Percentiles rank a stretch among this genome's conserved stretches.
Conservation (phyloP, 2,797 vertebrate genomes). For the Sebastes itinus region DNA sequence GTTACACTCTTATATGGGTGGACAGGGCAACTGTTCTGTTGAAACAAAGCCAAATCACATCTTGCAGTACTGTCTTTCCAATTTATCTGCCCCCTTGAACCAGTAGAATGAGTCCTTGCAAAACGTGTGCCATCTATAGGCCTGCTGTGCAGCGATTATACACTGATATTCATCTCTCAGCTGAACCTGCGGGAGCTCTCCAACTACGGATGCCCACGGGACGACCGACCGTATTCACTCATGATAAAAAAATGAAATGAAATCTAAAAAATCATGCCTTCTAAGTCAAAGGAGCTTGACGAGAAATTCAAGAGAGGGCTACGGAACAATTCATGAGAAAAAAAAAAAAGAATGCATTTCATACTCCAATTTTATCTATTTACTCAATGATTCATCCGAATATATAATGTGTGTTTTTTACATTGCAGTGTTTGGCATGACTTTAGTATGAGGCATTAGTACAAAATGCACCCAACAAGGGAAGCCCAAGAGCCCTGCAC, state of each 20-base stretch:
- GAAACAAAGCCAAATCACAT: slow-evolving; percentile 79
- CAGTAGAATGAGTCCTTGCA: slow-evolving; percentile 48
- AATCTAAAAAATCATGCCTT: slow-evolving; percentile 55
- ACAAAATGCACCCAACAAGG: slow-evolving; percentile 61
- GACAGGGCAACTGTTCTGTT: slow-evolving; percentile 50
- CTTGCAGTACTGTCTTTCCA: slow-evolving; percentile 69
- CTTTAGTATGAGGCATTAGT: slow-evolving; percentile 66
- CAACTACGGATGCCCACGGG: slow-evolving; percentile 18
- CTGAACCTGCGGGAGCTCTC: slow-evolving; percentile 37
- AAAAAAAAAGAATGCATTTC: slow-evolving; percentile 73
- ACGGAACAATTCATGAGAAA: slow-evolving; percentile 62
- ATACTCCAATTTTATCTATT: slow-evolving; percentile 61
- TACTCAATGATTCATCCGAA: slow-evolving; percentile 58
- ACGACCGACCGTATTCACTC: slow-evolving; percentile 38
- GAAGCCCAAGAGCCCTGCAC: slow-evolving; percentile 71
- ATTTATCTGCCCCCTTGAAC: slow-evolving; percentile 53
- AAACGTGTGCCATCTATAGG: slow-evolving; percentile 52
- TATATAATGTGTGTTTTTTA: slow-evolving; percentile 70
- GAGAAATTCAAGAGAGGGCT: slow-evolving; percentile 64
- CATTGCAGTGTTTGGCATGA: slow-evolving; percentile 71
- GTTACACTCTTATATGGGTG: slow-evolving; percentile 46
- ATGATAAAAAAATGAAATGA: not conserved
- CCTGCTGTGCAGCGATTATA: slow-evolving; percentile 51
- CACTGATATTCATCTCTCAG: slow-evolving; percentile 37
- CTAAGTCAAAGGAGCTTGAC: slow-evolving; percentile 65